Evolutionary conservation across 2,113 vertebrate genomes (phyloP), one percentile per base, ranked within the genome.

Genomic region (Calidris pygmaea): DNA sequence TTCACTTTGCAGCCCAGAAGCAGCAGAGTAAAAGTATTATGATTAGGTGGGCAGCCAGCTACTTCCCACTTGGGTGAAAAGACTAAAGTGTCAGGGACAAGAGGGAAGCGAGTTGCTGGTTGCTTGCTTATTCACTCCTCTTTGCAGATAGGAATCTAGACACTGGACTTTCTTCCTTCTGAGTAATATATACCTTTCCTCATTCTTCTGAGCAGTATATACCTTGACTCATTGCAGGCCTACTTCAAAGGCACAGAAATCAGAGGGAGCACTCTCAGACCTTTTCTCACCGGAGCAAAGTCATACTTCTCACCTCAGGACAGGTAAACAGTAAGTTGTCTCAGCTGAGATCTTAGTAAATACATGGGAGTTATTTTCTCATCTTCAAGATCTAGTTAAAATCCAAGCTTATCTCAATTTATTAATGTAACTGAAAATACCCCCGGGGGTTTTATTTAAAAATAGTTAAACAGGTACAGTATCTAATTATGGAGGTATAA

Each of bases 171-270:
- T 52, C 78, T 71, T 94, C 87, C 85, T 90, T 72, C 83, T 94
- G 65, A 4, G 5, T 95, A 92, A 92, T 63, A 60, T 12, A 58
- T 55, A 87, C 41, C 76, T 90, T 94, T 87, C 76, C 80, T 93
- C 88, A 90, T 95, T 96, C 93, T 95, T 87, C 66, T 85, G 50
- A 76, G 71, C 43, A 66, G 32, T n/a, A 30, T 58, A 45, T 35
- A 43, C 50, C 60, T 89, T 95, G 95, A 95, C 47, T 96, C 95
- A 95, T 65, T 75, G 52, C 65, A 92, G 72, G 39, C 52, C 56
- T 86, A 77, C 90, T 96, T 96, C 86, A 95, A 96, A 97, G 95
- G 55, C 62, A 84, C 43, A 75, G 52, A 78, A 94, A 87, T 88
- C 52, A 96, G 83, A 84, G 26, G 29, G 52, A 86, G 26, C 60